A percentile compares a stretch with the other conserved stretches of the same genome.
Conservation (phyloP, 2,888 invertebrate species). For the Alentia gelatinosa region DNA sequence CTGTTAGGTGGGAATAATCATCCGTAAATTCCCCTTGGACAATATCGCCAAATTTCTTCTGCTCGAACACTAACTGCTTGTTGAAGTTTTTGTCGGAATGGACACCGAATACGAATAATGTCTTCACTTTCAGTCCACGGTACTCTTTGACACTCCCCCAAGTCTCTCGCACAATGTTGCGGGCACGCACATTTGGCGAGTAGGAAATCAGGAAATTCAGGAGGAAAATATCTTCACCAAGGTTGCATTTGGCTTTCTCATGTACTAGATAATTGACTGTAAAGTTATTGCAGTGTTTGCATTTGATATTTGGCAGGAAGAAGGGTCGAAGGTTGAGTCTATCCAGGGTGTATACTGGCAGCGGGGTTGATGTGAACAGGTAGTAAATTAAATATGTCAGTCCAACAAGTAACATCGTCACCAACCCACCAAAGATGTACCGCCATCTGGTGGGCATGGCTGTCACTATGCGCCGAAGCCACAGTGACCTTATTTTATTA, state of each 20-base stretch:
- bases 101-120: conserved; percentile 64
- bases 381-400: conserved; percentile 57
- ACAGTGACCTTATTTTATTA: too few species aligned
- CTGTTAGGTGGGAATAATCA: conserved; percentile 62
- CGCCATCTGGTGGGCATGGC: neutral
- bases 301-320: conserved; percentile 63
- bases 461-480: neutral
- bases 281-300: conserved; percentile 63
- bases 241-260: conserved; percentile 57
- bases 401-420: neutral
- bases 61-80: conserved; percentile 61
- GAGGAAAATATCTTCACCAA: conserved; percentile 60
- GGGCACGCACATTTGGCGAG: conserved; percentile 62
- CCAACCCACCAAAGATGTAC: neutral
- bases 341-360: conserved; percentile 64
- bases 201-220: conserved; percentile 63
- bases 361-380: conserved; percentile 56
- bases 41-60: conserved; percentile 54
- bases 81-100: conserved; percentile 65
- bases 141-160: conserved; percentile 63
- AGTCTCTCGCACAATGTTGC: conserved; percentile 61
- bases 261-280: conserved; percentile 55
- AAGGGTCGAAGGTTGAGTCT: conserved; percentile 61
- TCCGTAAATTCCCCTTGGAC: conserved; percentile 59
- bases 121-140: conserved; percentile 62